A percentile compares a stretch with the other conserved stretches of the same genome.
phyloP scores from a whole-genome alignment of 2,113 vertebrate genomes.

The Alligator sinensis region DNA sequence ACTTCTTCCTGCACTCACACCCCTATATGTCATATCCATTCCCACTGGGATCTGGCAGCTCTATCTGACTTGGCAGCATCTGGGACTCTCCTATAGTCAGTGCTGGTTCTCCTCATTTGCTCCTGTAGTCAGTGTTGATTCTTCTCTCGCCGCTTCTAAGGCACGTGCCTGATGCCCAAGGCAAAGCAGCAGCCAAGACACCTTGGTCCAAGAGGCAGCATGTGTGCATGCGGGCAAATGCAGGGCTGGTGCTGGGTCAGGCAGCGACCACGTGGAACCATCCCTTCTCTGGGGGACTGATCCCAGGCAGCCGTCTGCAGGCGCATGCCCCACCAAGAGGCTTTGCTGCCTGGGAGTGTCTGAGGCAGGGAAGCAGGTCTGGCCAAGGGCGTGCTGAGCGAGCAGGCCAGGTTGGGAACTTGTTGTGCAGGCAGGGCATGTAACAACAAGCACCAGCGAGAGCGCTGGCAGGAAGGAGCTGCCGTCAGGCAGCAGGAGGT shows the following conservation, averaged over 20 bases:
- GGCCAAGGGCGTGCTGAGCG: constrained; percentile 36
- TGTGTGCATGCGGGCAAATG: rapidly evolving
- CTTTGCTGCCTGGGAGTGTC: constrained; percentile 59
- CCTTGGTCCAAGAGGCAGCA: not conserved
- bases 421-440: constrained; percentile 67
- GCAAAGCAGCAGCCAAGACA: not conserved
- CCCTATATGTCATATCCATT: not conserved
- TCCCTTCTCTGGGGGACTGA: not conserved
- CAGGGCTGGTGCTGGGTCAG: not conserved
- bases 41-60: not conserved
- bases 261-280: rapidly evolving
- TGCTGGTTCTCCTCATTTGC: not conserved
- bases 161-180: too few relatives aligned
- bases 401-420: constrained; percentile 61
- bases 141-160: not conserved
- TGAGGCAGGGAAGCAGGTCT: constrained; percentile 68
- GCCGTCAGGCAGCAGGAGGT: constrained; percentile 12
- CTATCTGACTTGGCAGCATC: not conserved
- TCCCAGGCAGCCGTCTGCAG: not conserved
- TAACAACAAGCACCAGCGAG: constrained; percentile 65
- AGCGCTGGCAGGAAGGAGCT: constrained; percentile 32
- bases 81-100: not conserved
- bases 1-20: not conserved
- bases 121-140: not conserved
- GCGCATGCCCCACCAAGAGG: rapidly evolving